A percentile compares a stretch with the other conserved stretches of the same genome.
phyloP scores from a whole-genome alignment of 2,113 vertebrate genomes.

The Eulemur macaco region DNA sequence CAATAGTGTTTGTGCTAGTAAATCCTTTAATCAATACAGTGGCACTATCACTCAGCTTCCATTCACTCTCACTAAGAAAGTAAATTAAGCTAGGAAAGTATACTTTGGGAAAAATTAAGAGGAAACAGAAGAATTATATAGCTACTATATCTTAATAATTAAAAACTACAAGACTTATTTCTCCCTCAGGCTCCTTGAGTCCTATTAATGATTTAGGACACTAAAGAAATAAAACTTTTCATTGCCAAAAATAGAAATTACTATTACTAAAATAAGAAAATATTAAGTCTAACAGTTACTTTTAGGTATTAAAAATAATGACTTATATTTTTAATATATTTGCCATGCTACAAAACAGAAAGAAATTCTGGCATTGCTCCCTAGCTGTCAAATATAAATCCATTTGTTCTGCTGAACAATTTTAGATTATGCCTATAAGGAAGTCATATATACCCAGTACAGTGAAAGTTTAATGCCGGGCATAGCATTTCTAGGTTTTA shows the following conservation, averaged over 20 bases:
- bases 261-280: slow-evolving; percentile 22
- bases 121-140: not conserved
- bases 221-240: not conserved
- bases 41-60: not conserved
- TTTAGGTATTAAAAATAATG: not conserved
- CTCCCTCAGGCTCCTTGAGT: not conserved
- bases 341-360: not conserved
- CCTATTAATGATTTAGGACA: slow-evolving; percentile 40
- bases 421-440: not conserved
- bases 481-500: not conserved
- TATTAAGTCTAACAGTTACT: not conserved
- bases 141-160: not conserved
- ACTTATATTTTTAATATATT: not conserved
- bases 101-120: not conserved
- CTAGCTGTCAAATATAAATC: not conserved
- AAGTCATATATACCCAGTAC: not conserved
- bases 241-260: slow-evolving; percentile 18
- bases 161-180: slow-evolving; percentile 8
- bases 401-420: not conserved
- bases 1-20: not conserved
- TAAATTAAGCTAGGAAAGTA: not conserved
- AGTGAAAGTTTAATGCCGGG: not conserved
- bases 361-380: not conserved
- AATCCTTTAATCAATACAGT: not conserved
- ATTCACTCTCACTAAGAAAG: not conserved